These are phyloP conservation scores for Drosophila gunungcola DNA, from an alignment of 1,140 invertebrate genomes.

Conservation along the genomic window DNA sequence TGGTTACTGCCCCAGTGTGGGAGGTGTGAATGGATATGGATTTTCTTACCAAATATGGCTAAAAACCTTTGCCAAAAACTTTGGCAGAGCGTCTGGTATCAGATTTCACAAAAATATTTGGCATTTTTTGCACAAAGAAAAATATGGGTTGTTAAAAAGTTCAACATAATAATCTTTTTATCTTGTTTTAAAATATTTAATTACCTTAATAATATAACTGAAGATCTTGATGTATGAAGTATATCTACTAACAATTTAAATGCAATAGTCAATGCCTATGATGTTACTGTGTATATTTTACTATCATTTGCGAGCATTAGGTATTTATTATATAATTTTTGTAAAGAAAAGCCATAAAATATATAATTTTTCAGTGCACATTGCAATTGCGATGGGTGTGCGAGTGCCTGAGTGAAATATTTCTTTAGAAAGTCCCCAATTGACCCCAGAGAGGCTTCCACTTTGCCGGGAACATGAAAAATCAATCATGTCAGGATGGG, in stretches of 20 bases:
- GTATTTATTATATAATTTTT: not conserved
- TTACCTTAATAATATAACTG: no score
- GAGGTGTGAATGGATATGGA: constrained; percentile 25
- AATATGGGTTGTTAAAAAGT: not conserved
- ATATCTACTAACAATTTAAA: no score
- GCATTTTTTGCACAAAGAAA: constrained; percentile 17
- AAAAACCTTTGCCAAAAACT: constrained; percentile 8
- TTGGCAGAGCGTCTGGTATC: not conserved
- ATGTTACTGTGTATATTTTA: no score
- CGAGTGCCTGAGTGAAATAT: constrained; percentile 38
- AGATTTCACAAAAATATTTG: constrained; percentile 21
- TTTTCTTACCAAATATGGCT: constrained; percentile 33
- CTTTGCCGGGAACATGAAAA: constrained; percentile 58
- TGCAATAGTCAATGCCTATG: no score
- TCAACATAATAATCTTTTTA: not conserved
- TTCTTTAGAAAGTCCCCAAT: constrained; percentile 68
- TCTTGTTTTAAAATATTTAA: no score
- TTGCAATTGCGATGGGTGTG: constrained; percentile 22
- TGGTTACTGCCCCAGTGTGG: constrained; percentile 21
- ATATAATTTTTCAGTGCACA: not conserved
- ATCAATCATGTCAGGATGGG: constrained; percentile 74
- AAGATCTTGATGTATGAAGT: no score
- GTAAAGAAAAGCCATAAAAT: not conserved
- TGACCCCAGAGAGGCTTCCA: constrained; percentile 23
- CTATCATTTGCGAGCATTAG: no score